Evolutionary conservation across 2,797 vertebrate species (phyloP), one percentile per base, ranked within the genome.

Genomic region (Calcarius lapponicus): DNA sequence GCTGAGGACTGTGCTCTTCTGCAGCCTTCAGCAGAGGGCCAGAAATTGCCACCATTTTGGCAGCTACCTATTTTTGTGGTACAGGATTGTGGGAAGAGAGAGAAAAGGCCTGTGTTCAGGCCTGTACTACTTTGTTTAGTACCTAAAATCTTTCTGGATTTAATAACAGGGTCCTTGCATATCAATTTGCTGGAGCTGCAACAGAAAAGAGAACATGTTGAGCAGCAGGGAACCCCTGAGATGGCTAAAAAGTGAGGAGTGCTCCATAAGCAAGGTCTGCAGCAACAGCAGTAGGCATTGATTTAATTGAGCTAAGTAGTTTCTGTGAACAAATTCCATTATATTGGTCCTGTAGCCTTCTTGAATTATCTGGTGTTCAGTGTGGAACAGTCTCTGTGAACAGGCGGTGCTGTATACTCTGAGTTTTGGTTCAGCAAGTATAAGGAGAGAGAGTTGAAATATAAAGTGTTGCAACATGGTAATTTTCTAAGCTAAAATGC

Each of bases 401-500:
- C 20, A 65, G 45, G 54, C 62, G 45, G 58, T 60, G 16, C 57
- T 61, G 14, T 60, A 67, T 54, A n/a, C 17, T 79, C 61, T 61
- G 21, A 62, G 10, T 69, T 29, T 72, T 75, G 28, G 18, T 67
- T 73, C 60, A 61, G 58, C 66, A 75, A 58, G 21, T 51, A 8
- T 40, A 45, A 65, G 17, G 32, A 74, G 15, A 76, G 31, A 29
- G 54, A 60, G 26, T 7, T 80, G 81, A 79, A 69, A 84, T 70
- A 53, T 24, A 11, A 83, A 78, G 10, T 83, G 28, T 17, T 54
- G 17, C 18, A 81, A 36, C 10, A 17, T 0, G 3, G 20, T 32
- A 9, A 69, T 94, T 95, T 74, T 91, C 13, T 57, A 72, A 76
- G 62, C 18, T 73, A 42, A 83, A 85, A 58, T 69, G 10, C 6